phyloP scores from a whole-genome alignment of 2,797 vertebrate genomes.

The Rhabdomys pumilio region DNA sequence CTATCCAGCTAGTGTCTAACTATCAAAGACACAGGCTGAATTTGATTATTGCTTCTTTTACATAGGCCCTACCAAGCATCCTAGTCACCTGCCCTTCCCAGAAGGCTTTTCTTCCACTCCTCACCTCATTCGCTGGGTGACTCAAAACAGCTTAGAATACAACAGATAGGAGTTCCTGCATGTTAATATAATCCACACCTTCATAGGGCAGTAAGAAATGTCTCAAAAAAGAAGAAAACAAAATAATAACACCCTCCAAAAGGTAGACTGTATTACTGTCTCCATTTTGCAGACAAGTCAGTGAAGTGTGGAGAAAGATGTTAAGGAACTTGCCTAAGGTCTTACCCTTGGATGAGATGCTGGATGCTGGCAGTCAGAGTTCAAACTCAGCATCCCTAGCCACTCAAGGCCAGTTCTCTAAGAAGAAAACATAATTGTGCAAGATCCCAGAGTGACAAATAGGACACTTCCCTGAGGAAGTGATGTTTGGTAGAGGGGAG shows the following conservation, averaged over 20 bases:
- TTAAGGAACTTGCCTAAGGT: conserved; percentile 19
- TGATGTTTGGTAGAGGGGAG: neutral
- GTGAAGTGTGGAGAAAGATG: conserved; percentile 25
- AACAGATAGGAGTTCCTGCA: conserved; percentile 28
- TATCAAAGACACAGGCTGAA: neutral
- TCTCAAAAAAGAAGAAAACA: neutral
- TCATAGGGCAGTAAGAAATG: conserved; percentile 11
- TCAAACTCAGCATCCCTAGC: conserved; percentile 37
- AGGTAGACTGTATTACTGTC: neutral
- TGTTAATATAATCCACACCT: neutral
- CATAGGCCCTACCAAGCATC: conserved; percentile 19
- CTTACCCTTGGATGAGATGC: neutral
- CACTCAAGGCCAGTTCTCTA: neutral
- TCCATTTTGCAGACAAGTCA: conserved; percentile 44
- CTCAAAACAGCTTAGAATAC: neutral
- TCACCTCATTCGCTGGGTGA: conserved; percentile 39
- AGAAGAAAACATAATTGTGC: neutral
- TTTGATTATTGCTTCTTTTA: conserved; percentile 44
- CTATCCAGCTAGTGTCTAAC: neutral
- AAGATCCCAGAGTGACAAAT: conserved; percentile 15
- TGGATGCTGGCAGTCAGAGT: neutral
- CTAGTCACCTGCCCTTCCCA: conserved; percentile 12
- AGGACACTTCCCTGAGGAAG: conserved; percentile 43
- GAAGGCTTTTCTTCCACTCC: neutral
- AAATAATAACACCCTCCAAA: neutral